Evolutionary conservation across 2,888 invertebrate species (phyloP).

Genomic region (Andrena fulva): DNA sequence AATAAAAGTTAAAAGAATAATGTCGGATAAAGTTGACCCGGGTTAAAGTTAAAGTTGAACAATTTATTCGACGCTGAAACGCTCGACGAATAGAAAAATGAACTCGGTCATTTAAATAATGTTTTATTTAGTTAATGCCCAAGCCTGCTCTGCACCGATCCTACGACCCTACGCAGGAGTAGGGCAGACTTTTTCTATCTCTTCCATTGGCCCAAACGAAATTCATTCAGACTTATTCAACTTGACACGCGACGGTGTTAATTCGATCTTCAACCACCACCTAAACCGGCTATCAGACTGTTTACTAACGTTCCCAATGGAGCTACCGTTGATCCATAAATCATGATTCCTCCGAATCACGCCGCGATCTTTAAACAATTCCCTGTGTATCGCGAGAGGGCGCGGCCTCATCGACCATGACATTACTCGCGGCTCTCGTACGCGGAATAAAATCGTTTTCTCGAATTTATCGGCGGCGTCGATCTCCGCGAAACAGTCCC

Average conservation of each 20-base stretch:
- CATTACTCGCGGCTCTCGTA: constrained; percentile 50
- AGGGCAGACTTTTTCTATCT: no score
- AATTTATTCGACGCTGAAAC: no score
- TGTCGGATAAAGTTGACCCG: no score
- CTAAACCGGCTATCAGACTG: background rate
- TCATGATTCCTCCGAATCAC: constrained; percentile 30
- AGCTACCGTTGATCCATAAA: constrained; percentile 8
- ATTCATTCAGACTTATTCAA: background rate
- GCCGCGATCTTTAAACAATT: constrained; percentile 40
- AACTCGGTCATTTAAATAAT: no score
- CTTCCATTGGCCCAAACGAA: background rate
- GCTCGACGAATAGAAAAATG: no score
- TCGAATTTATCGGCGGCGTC: constrained; percentile 44
- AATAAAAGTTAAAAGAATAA: no score
- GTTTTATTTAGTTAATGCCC: no score
- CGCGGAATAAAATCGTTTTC: constrained; percentile 25
- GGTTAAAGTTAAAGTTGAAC: no score
- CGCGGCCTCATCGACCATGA: constrained; percentile 62
- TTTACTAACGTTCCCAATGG: background rate
- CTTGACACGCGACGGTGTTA: no score
- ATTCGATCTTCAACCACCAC: background rate
- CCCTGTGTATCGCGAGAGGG: constrained; percentile 33
- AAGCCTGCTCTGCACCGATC: no score
- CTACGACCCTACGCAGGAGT: no score
- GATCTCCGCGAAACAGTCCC: constrained; percentile 28